These are phyloP conservation scores for Andrena praecox DNA, from an alignment of 2,888 invertebrate species.

Conservation along the genomic window DNA sequence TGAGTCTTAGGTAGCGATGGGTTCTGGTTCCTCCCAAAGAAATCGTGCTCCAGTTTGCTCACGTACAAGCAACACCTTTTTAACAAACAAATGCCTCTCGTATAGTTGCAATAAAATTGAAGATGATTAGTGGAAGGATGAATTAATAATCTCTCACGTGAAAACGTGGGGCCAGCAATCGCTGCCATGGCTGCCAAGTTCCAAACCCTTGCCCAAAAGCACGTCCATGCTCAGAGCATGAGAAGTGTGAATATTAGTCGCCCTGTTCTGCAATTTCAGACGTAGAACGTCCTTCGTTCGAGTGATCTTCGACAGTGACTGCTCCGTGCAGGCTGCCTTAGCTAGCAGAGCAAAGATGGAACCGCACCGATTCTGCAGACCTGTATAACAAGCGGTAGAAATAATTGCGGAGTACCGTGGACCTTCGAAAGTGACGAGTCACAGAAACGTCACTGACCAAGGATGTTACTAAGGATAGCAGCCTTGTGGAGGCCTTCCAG, in stretches of 20 bases:
- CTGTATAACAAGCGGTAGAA: constrained; percentile 79
- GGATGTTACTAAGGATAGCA: constrained; percentile 94
- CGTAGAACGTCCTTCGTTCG: constrained; percentile 83
- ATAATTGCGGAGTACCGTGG: not conserved
- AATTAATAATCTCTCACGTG: constrained; percentile 84
- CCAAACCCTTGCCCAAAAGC: constrained; percentile 93
- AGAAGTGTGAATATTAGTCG: constrained; percentile 92
- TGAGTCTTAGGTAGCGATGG: constrained; percentile 88
- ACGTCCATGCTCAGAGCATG: constrained; percentile 97
- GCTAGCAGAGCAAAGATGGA: constrained; percentile 95
- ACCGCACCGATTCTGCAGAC: constrained; percentile 95
- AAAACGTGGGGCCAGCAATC: constrained; percentile 99
- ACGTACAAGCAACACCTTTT: constrained; percentile 94
- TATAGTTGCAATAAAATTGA: not conserved
- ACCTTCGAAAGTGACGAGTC: not conserved
- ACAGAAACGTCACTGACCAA: constrained; percentile 86
- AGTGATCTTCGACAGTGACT: constrained; percentile 81
- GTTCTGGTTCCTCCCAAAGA: constrained; percentile 93
- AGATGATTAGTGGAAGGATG: not conserved
- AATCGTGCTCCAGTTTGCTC: constrained; percentile 95
- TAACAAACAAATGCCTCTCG: not conserved
- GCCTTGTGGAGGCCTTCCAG: constrained; percentile 97
- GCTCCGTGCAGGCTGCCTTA: constrained; percentile 94
- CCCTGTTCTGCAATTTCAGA: constrained; percentile 86
- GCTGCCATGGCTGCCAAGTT: constrained; percentile 95